These are phyloP conservation scores for Nasua narica DNA, from an alignment of 2,797 vertebrate species.

Conservation along the genomic window DNA sequence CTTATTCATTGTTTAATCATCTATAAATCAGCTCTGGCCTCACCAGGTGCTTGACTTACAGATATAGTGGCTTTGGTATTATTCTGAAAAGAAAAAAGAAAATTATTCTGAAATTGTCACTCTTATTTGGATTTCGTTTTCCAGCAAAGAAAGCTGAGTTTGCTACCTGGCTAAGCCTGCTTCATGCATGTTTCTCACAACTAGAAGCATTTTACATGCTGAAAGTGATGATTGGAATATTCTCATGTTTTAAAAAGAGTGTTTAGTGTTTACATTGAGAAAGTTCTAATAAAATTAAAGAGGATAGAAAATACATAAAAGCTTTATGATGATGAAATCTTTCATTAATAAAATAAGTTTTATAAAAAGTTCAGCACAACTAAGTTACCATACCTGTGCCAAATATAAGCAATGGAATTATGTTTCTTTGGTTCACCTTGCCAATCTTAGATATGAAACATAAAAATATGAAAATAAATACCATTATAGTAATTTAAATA, in stretches of 20 bases:
- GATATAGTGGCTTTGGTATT: neutral
- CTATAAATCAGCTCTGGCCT: neutral
- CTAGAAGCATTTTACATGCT: neutral
- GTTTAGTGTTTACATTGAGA: neutral
- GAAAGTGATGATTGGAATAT: neutral
- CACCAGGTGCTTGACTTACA: neutral
- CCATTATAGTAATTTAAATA: constrained; percentile 4
- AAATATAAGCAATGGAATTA: neutral
- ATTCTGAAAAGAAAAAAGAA: neutral
- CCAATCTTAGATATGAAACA: neutral
- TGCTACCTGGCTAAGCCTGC: fast-evolving
- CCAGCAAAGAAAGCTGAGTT: neutral
- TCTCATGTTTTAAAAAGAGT: neutral
- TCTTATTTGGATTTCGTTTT: neutral
- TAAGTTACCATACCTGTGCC: neutral
- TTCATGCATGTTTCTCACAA: fast-evolving
- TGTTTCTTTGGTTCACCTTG: neutral
- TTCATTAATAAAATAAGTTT: neutral
- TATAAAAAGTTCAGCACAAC: neutral
- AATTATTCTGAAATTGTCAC: neutral
- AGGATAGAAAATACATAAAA: neutral
- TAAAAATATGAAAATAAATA: constrained; percentile 38
- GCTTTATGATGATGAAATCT: neutral
- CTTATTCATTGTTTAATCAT: neutral
- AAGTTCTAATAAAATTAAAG: neutral